These are phyloP conservation scores for Drosophila paracracens DNA, from an alignment of 2,888 invertebrate species.

Conservation along the genomic window DNA sequence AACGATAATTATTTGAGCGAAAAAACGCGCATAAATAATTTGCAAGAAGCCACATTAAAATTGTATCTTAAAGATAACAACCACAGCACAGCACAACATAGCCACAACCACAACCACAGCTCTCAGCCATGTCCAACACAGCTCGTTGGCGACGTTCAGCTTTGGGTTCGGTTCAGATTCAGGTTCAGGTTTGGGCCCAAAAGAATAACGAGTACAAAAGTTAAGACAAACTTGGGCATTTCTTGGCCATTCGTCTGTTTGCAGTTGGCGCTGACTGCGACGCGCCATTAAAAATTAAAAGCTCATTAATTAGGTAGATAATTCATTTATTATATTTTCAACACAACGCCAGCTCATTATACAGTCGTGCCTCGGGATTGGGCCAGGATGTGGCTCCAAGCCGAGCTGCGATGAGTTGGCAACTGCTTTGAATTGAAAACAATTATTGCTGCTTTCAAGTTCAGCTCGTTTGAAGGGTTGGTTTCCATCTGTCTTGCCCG, in stretches of 20 bases:
- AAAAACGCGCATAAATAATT: conserved; percentile 82
- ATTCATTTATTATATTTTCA: conserved; percentile 84
- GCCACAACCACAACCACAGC: conserved; percentile 28
- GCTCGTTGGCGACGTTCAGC: conserved; percentile 1
- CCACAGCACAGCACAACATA: conserved; percentile 1
- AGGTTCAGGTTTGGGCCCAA: conserved; percentile 3
- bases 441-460: conserved; percentile 62
- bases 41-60: conserved; percentile 83
- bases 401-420: conserved; percentile 32
- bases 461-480: conserved; percentile 30
- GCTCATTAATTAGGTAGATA: conserved; percentile 84
- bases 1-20: conserved; percentile 84
- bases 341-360: conserved; percentile 79
- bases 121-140: conserved; percentile 31
- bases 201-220: conserved; percentile 55
- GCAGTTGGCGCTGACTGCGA: conserved; percentile 51
- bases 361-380: conserved; percentile 25
- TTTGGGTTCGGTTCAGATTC: conserved; percentile 10
- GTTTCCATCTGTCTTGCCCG: conserved; percentile 3
- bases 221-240: conserved; percentile 53
- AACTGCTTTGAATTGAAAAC: conserved; percentile 77
- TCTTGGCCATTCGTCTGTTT: conserved; percentile 43
- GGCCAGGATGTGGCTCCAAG: conserved; percentile 29
- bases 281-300: conserved; percentile 83
- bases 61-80: conserved; percentile 78